Evolutionary conservation across 2,113 vertebrate species (phyloP).

Genomic region (Etheostoma cragini): DNA sequence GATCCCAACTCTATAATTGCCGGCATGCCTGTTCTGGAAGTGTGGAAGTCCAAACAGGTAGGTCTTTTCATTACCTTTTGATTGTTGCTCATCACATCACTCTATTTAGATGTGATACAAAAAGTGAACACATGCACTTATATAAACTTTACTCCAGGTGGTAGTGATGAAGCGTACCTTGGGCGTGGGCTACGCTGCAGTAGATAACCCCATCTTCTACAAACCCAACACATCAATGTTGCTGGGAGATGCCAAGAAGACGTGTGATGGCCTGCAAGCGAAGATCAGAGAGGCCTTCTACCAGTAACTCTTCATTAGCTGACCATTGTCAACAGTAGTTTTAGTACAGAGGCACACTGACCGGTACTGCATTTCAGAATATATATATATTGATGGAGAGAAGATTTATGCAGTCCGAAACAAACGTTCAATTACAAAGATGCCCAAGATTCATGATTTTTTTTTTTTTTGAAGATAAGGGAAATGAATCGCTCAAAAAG

Average conservation of each 20-base stretch:
- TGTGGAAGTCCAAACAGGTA: slow-evolving; percentile 99
- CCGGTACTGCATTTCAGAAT: not conserved
- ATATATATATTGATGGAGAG: slow-evolving; percentile 28
- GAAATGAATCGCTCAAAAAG: not conserved
- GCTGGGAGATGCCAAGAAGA: slow-evolving; percentile 86
- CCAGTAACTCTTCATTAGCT: slow-evolving; percentile 32
- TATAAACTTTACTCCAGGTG: slow-evolving; percentile 70
- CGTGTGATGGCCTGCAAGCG: slow-evolving; percentile 76
- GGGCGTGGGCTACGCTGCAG: slow-evolving; percentile 87
- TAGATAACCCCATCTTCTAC: slow-evolving; percentile 87
- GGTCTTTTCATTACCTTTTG: not conserved
- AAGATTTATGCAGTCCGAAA: slow-evolving; percentile 19
- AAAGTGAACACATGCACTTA: not conserved
- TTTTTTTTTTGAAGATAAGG: slow-evolving; percentile 28
- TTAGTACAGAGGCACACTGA: not conserved
- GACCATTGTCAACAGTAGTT: not conserved
- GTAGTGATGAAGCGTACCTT: slow-evolving; percentile 88
- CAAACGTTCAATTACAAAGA: slow-evolving; percentile 5
- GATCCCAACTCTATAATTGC: slow-evolving; percentile 98
- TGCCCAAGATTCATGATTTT: not conserved
- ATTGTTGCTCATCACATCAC: not conserved
- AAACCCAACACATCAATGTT: slow-evolving; percentile 86
- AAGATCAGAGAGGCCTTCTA: slow-evolving; percentile 84
- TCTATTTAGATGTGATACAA: not conserved
- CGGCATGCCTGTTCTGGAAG: slow-evolving; percentile 98